Conservation (phyloP, 2,888 invertebrate species). For the Chrysolina haemoptera region DNA sequence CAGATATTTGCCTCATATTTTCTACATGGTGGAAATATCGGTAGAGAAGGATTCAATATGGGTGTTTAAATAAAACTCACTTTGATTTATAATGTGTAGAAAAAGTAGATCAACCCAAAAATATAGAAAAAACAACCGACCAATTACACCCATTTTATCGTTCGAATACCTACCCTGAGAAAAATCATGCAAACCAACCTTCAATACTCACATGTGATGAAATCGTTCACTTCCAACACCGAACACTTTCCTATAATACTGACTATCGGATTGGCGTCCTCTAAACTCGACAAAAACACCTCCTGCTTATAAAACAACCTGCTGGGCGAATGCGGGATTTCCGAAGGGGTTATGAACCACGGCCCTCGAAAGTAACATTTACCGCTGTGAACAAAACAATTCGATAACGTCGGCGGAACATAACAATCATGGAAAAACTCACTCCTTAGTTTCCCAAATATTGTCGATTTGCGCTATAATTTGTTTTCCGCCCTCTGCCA, state of each 20-base stretch:
- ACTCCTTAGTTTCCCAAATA: constrained; percentile 95
- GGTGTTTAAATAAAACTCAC: not conserved
- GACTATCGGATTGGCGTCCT: constrained; percentile 91
- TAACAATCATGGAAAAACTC: constrained; percentile 63
- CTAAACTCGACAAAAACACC: constrained; percentile 90
- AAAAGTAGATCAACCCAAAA: too few relatives aligned
- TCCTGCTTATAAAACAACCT: constrained; percentile 94
- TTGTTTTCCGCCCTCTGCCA: constrained; percentile 91
- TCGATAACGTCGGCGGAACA: not conserved
- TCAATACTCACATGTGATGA: constrained; percentile 82
- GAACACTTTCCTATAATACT: constrained; percentile 93
- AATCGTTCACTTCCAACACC: constrained; percentile 92
- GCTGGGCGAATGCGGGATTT: constrained; percentile 85
- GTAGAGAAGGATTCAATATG: not conserved
- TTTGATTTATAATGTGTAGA: too few relatives aligned
- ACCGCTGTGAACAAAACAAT: constrained; percentile 76
- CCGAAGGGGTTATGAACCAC: constrained; percentile 91
- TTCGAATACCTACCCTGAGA: not conserved
- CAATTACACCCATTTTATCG: not conserved
- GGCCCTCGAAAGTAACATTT: constrained; percentile 95
- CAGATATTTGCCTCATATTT: too few relatives aligned
- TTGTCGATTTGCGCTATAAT: constrained; percentile 94
- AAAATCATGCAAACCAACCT: not conserved
- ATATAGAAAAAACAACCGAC: not conserved
- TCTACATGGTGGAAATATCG: too few relatives aligned